Evolutionary conservation across 2,113 vertebrate genomes (phyloP).

Genomic region (Pygathrix nemaeus): DNA sequence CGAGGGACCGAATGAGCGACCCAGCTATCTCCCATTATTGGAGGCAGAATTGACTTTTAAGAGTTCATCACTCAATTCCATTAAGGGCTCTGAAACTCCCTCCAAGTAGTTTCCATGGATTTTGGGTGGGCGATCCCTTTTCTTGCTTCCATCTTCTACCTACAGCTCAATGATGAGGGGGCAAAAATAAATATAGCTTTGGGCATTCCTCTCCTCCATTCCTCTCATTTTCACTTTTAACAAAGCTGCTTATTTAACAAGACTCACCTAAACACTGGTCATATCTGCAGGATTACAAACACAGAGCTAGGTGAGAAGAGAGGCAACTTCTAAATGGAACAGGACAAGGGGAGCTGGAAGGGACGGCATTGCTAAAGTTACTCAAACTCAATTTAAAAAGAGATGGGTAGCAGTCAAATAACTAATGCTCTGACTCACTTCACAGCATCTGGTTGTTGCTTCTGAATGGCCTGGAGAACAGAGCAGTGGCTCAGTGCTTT

Average conservation of each 20-base stretch:
- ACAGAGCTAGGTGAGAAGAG: not conserved
- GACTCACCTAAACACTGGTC: not conserved
- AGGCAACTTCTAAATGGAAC: too few relatives aligned
- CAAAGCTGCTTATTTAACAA: not conserved
- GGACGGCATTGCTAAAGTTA: not conserved
- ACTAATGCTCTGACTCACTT: not conserved
- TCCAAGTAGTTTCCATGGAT: not conserved
- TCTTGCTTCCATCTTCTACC: not conserved
- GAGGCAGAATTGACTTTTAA: not conserved
- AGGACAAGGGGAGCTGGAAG: not conserved
- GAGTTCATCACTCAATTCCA: not conserved
- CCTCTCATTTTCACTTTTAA: not conserved
- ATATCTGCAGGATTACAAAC: not conserved
- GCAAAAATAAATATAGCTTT: not conserved
- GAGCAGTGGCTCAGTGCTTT: too few relatives aligned
- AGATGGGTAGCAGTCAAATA: not conserved
- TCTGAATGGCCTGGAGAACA: not conserved
- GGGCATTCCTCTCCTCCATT: not conserved
- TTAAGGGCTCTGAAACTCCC: not conserved
- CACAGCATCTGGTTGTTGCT: fast-evolving
- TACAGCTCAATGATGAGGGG: not conserved
- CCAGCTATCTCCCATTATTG: fast-evolving
- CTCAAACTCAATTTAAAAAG: not conserved
- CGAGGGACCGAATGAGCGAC: fast-evolving
- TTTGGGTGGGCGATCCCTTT: not conserved